Evolutionary conservation across 2,888 invertebrate genomes (phyloP).

Genomic region (Hypercompe scribonia): DNA sequence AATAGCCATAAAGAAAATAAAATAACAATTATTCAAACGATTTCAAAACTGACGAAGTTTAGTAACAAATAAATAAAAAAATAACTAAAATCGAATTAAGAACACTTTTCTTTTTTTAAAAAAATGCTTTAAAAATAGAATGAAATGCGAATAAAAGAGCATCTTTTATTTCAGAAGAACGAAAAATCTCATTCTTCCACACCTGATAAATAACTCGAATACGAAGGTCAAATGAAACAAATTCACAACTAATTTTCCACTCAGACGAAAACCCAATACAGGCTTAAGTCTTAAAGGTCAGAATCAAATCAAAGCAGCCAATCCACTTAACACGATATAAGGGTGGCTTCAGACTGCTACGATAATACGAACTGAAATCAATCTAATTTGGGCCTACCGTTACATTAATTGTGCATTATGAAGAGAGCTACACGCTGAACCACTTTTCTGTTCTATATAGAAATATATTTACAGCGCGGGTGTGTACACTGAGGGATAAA

Average conservation of each 20-base stretch:
- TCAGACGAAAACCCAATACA: conserved; percentile 19
- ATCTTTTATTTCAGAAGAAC: neutral
- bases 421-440: conserved; percentile 43
- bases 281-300: conserved; percentile 28
- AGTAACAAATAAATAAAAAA: too few species aligned
- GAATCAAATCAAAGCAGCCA: conserved; percentile 31
- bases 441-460: conserved; percentile 39
- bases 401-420: conserved; percentile 43
- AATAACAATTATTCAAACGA: too few species aligned
- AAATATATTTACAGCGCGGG: conserved; percentile 23
- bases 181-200: neutral
- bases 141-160: neutral
- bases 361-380: conserved; percentile 19
- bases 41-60: too few species aligned
- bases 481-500: conserved; percentile 14
- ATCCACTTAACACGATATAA: conserved; percentile 39
- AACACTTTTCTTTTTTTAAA: neutral
- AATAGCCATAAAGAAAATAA: too few species aligned
- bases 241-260: conserved; percentile 3
- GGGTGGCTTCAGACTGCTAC: conserved; percentile 10
- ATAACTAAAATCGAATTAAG: neutral
- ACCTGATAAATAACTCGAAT: neutral
- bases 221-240: neutral
- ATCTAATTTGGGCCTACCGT: conserved; percentile 28
- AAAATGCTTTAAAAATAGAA: neutral